Evolutionary conservation across 2,113 vertebrate species (phyloP), one percentile per base, ranked within the genome.

Genomic region (Ophthalmolycus amberensis): DNA sequence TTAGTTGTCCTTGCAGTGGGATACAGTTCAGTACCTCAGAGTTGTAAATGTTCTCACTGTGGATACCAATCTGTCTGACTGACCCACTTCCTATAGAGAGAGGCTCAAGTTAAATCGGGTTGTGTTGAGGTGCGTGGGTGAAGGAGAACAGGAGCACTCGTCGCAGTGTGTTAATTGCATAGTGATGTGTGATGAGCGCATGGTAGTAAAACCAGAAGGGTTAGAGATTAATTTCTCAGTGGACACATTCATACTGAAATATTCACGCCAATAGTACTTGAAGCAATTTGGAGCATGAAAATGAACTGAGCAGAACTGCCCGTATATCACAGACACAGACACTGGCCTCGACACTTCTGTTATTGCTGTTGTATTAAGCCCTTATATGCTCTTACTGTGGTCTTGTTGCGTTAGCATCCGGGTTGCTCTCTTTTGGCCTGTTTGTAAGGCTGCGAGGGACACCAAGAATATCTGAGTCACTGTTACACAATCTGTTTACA

Each of bases 401-500:
- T 34, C 42, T 15, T 42, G 40, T 9, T 74, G 11, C 37, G 14
- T 38, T 8, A 66, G 44, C 32, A 32, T 70, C 52, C 60, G 32
- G 18, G 46, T 69, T 60, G 71, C 16, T 79, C 37, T 54, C 34
- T 56, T 86, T 62, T 32, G 46, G 29, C 42, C 4, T 44, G 50
- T 75, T 79, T 44, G 22, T 63, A 40, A 11, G 44, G 25, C 71
- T 69, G 12, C 0, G 3, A 44, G 2, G 1, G 48, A 54, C 25
- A 42, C 29, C 50, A 59, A 25, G 25, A 25, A 25, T 25, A 25
- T 25, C 25, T 52, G 75, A 84, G 69, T 85, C 79, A 84, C 34
- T 44, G 59, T 91, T 89, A 50, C 79, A 59, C 71, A 89, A 85
- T 56, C 20, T 0, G 40, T 11, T 87, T 83, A 85, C 44, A 0